These are phyloP conservation scores for Ctenochaetus hawaiiensis DNA, from an alignment of 2,797 vertebrate species.

Conservation along the genomic window DNA sequence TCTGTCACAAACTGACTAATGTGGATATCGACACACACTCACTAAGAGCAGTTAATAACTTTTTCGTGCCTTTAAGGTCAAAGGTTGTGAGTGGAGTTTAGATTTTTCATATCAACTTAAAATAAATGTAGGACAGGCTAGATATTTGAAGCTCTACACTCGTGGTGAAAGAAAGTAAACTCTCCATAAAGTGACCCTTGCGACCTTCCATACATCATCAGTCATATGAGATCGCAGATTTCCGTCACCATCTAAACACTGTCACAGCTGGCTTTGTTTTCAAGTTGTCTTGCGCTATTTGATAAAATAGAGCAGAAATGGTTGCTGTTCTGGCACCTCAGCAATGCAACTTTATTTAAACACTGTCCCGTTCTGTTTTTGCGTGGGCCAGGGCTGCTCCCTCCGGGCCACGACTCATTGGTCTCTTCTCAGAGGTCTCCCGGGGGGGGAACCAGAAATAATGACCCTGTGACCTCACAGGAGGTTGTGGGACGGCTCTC, in stretches of 20 bases:
- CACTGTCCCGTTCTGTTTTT: constrained; percentile 43
- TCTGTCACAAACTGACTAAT: neutral
- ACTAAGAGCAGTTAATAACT: neutral
- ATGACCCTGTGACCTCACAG: constrained; percentile 61
- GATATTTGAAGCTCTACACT: neutral
- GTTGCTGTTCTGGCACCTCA: constrained; percentile 12
- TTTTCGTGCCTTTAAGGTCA: constrained; percentile 23
- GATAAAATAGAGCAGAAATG: constrained; percentile 12
- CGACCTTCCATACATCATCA: constrained; percentile 31
- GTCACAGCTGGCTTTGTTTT: constrained; percentile 24
- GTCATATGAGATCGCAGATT: constrained; percentile 41
- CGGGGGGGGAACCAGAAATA: constrained; percentile 59
- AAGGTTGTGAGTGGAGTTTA: constrained; percentile 33
- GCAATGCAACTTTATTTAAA: constrained; percentile 41
- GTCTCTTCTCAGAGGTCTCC: constrained; percentile 62
- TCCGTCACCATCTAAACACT: constrained; percentile 21
- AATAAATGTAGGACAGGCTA: constrained; percentile 24
- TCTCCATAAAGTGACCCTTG: constrained; percentile 6
- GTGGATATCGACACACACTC: neutral
- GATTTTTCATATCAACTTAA: constrained; percentile 30
- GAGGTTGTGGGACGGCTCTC: constrained; percentile 59
- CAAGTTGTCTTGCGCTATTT: neutral
- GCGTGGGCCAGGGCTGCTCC: constrained; percentile 32
- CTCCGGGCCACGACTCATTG: constrained; percentile 1
- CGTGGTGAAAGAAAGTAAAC: constrained; percentile 4